A percentile compares a stretch with the other conserved stretches of the same genome.
Evolutionary conservation across 2,888 invertebrate genomes (phyloP).

Genomic region (Tenthredo mesomela): DNA sequence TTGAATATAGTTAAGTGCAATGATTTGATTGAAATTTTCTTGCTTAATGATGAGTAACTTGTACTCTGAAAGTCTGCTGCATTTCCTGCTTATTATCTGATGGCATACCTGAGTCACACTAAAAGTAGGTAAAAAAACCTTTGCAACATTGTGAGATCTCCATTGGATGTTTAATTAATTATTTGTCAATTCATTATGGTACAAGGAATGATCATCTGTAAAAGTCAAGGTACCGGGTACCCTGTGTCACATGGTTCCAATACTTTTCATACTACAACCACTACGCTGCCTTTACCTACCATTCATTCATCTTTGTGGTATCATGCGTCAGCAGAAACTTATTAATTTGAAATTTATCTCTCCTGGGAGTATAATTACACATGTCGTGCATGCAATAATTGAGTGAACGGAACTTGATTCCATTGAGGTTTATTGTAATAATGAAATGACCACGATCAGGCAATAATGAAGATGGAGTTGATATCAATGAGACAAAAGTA

Average conservation of each 20-base stretch:
- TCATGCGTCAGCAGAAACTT: background rate
- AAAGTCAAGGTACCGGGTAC: conserved; percentile 21
- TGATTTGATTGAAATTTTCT: background rate
- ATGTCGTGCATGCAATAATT: background rate
- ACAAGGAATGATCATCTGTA: background rate
- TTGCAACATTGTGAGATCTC: background rate
- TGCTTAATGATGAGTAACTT: background rate
- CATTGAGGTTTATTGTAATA: background rate
- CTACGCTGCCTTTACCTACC: background rate
- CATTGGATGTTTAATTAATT: background rate
- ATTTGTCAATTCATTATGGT: background rate
- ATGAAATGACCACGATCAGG: background rate
- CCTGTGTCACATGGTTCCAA: background rate
- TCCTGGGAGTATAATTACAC: background rate
- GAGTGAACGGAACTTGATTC: background rate
- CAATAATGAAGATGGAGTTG: background rate
- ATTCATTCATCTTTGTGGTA: background rate
- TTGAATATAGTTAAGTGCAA: background rate
- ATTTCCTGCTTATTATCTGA: background rate
- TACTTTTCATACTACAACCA: background rate
- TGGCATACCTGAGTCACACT: background rate
- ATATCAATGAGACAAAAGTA: background rate
- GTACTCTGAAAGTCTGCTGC: background rate
- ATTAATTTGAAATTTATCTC: background rate
- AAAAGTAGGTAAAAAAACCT: background rate